Conservation (phyloP, 1,140 invertebrate genomes). For the Babylonia areolata region DNA sequence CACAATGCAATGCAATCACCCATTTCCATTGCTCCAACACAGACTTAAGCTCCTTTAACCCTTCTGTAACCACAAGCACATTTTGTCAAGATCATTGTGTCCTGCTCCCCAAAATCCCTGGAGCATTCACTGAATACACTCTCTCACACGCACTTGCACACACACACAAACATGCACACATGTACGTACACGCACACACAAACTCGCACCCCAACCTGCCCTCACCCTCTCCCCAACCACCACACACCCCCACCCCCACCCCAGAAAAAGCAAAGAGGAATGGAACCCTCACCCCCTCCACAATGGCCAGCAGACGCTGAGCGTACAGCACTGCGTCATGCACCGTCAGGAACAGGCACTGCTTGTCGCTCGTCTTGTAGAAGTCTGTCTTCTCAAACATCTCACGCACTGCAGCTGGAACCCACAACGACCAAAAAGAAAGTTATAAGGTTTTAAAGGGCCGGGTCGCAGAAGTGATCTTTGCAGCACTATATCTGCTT, state of each 20-base stretch:
- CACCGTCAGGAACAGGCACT: conserved; percentile 62
- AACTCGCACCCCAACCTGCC: background rate
- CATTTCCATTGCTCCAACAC: too few relatives aligned
- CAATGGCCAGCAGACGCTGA: conserved; percentile 35
- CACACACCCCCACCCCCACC: background rate
- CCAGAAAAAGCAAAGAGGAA: conserved; percentile 16
- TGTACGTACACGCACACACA: background rate
- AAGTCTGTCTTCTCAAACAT: conserved; percentile 71
- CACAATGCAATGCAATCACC: too few relatives aligned
- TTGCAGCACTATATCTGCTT: too few relatives aligned
- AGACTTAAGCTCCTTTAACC: too few relatives aligned
- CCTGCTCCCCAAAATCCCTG: too few relatives aligned
- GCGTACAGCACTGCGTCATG: conserved; percentile 70
- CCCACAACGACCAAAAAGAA: too few relatives aligned
- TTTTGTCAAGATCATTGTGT: too few relatives aligned
- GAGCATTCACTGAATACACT: too few relatives aligned
- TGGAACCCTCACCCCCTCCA: background rate
- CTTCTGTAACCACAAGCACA: too few relatives aligned
- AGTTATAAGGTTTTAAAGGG: too few relatives aligned
- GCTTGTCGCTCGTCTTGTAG: conserved; percentile 60
- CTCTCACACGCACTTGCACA: too few relatives aligned
- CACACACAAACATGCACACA: background rate
- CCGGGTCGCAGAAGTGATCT: too few relatives aligned
- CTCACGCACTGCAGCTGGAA: conserved; percentile 64
- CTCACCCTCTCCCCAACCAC: background rate